Conservation (phyloP, 35 echinoderm and acorn worm species). For the Stichopus chloronotus region DNA sequence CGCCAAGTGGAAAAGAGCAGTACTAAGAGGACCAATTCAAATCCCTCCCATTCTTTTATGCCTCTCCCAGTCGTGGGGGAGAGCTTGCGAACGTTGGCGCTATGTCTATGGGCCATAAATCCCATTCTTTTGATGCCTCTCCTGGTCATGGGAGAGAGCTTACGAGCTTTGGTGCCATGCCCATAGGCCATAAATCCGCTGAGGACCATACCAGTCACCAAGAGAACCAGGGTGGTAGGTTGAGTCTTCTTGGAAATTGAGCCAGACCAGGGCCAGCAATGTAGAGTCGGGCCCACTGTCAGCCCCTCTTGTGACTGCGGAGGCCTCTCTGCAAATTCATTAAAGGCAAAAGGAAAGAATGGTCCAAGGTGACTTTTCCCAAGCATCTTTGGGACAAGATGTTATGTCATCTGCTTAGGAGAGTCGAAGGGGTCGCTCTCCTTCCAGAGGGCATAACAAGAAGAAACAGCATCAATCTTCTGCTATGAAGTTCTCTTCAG, state of each 20-base stretch:
- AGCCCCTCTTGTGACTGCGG: background rate
- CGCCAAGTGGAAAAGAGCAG: background rate
- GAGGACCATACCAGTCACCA: background rate
- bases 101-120: conserved; percentile 18
- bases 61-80: conserved; percentile 9
- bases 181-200: background rate
- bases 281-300: background rate
- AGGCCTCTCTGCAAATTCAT: background rate
- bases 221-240: background rate
- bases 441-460: background rate
- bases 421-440: background rate
- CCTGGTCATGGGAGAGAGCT: too few relatives aligned
- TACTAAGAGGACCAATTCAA: background rate
- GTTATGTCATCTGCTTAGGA: background rate
- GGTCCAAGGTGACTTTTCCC: background rate
- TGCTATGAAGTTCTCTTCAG: background rate
- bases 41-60: background rate
- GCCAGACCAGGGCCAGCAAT: background rate
- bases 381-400: background rate
- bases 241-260: background rate
- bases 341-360: background rate
- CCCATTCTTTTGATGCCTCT: too few relatives aligned
- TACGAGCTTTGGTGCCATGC: too few relatives aligned
- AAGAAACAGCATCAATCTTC: background rate
- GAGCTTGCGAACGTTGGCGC: background rate